Base-by-base conservation (phyloP, 2,113 vertebrate species). In the Rhadina sibilatrix region DNA sequence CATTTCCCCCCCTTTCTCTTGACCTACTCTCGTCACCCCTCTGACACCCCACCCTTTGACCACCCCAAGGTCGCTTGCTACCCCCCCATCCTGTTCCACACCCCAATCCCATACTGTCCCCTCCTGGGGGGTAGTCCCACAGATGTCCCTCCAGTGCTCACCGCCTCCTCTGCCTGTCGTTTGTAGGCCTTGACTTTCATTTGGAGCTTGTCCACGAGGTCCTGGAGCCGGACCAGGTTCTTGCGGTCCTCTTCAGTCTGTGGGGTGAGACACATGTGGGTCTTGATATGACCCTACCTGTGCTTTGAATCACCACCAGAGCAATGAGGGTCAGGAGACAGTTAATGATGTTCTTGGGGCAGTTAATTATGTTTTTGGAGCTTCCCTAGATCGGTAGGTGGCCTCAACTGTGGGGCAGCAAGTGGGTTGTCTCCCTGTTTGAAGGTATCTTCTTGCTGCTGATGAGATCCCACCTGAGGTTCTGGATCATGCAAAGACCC, bases 131-230 rank as follows among this genome's bases (percentile, higher is more conserved):
- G 1, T 38, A 11, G 13, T 46, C 33, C 23, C 28, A n/a, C 23
- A 24, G 17, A 14, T 64, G 42, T 7, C 23, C 11, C 20, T 14
- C 15, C 24, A 78, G n/a, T 35, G 11, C 87, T 89, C 49, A 94
- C 93, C 60, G 93, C 93, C 54, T 94, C 93, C 65, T 94, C 93
- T 2, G 93, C 93, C 77, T 94, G 93, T 21, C 93, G 12, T 50
- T 94, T 94, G 76, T 94, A 94, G 65, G 93, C 27, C 27, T 94
- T 94, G 86, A 94, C 93, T 21, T 94, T 94, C 93, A 92, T 4
- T 15, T 94, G 93, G 20, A 94, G 93, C 27, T 94, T 94, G 71
- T 94, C 93, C 60, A 94, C 93, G 0, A 94, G 82, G n/a, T n/a
- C n/a, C 66, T 94, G 93, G 47, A 94, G 93, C 23, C 93, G 49